Base-by-base conservation (phyloP, 1,140 invertebrate genomes). In the Latrodectus geometricus region DNA sequence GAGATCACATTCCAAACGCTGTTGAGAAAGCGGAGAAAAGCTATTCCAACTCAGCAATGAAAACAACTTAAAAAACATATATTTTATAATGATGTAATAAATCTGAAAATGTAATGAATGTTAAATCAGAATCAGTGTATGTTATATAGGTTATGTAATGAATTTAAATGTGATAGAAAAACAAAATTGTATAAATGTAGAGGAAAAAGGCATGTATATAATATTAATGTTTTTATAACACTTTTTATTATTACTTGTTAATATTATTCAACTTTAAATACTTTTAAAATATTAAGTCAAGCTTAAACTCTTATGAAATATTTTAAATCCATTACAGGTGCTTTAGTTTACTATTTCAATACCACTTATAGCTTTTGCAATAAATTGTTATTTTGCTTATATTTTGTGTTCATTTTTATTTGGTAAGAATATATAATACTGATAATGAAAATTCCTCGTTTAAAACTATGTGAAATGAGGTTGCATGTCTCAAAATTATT, bases 1-100 rank as follows among this genome's bases (percentile, higher is more conserved):
- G 88, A 35, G 90, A 91, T 35, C 66, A 87, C n/a, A 90, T 91
- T 87, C 90, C 90, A 23, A 88, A 89, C 61, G 87, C 89, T 11
- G 83, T 90, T 9, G 48, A 72, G 5, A 89, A 88, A 74, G 89
- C 88, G n/a, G 89, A 89, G 73, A 87, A 86, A 50, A 86, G 66
- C 12, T 77, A 77, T 72, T 77, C 75, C 17, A 75, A 66, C 8
- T 49, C 69, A 11, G 17, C n/a, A n/a, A 74, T 65, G 1, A 66
- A 66, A 66, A 11, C 21, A 8, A 52, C 72, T 65, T 83, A 50
- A 14, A 61, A 61, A 61, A 14, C 11, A 61, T 61, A 17, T 17
- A 61, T 61, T 14, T 61, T 61, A 14, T 61, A 14, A 11, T 61
- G 35, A 35, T 35, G 35, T 35, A 35, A 35, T 35, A 35, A 35